Evolutionary conservation across 2,113 vertebrate genomes (phyloP), one percentile per base, ranked within the genome.

Genomic region (Urocynchramus pylzowi): DNA sequence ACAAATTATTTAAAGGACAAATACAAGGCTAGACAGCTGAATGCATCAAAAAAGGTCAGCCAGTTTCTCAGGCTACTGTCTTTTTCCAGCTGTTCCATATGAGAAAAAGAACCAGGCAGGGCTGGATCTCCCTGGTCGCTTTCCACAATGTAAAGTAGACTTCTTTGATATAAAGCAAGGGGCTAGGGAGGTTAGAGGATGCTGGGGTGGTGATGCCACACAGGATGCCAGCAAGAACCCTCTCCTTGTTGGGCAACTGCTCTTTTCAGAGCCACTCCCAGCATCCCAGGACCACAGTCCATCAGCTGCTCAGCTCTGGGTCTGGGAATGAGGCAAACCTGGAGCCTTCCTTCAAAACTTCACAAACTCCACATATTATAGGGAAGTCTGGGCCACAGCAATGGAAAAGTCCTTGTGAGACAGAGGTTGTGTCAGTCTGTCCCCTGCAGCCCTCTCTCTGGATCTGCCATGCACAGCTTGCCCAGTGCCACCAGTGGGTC

Each of bases 51-150:
- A 88, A 73, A 87, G 82, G 69, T 90, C 82, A 91, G 95, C 87
- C 95, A 95, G 1, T 83, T 97, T 94, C 71, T 92, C 87, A 96
- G 82, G 68, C 92, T 96, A 92, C 92, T 84, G 88, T 71, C 93
- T 82, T 86, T 77, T 92, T 35, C 61, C 89, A 92, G 93, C 89
- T 95, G 84, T 82, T 96, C 31, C 56, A 65, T 47, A 74, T 37
- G 39, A 90, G 52, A 50, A 84, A 65, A 89, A 45, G 16, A 28
- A 70, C 45, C 37, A 50, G 39, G 27, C 3, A 0, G 6, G 68
- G 35, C 54, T 90, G 26, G 45, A 47, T 77, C 75, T 77, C 35
- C 52, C 45, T 74, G 52, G 16, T 84, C 63, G 59, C 35, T 92
- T 90, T 74, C 71, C 44, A 76, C 11, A 11, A 65, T 1, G 2